Conservation (phyloP, 2,888 invertebrate species). For the Aphidoletes aphidimyza region DNA sequence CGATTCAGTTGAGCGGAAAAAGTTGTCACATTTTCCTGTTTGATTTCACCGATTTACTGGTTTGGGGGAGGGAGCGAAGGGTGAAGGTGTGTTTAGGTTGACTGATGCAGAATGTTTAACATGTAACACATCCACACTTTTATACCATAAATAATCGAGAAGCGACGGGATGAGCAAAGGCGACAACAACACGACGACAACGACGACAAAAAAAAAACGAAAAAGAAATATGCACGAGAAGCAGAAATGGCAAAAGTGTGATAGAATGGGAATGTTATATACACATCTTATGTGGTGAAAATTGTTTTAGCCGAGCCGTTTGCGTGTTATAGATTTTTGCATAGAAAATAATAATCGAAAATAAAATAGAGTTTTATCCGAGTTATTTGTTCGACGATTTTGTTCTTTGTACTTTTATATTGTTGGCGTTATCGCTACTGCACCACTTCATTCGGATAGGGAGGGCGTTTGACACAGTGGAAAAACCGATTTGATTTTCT, state of each 20-base stretch:
- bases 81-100: too few relatives aligned
- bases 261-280: background rate
- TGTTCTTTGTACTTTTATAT: constrained; percentile 8
- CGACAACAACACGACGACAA: background rate
- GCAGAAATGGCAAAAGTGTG: background rate
- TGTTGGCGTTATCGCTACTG: background rate
- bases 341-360: constrained; percentile 44
- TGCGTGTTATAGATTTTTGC: background rate
- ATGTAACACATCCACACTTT: background rate
- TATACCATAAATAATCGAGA: background rate
- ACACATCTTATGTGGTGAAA: constrained; percentile 29
- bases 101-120: constrained; percentile 46
- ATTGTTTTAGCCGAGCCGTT: constrained; percentile 8
- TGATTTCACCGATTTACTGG: constrained; percentile 17
- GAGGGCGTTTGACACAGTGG: background rate
- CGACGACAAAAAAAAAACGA: background rate
- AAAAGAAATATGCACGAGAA: background rate
- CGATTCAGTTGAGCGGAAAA: constrained; percentile 53
- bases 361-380: constrained; percentile 42
- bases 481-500: constrained; percentile 37
- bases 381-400: constrained; percentile 16
- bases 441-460: background rate
- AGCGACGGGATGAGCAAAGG: background rate
- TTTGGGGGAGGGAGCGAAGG: too few relatives aligned
- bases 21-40: constrained; percentile 52